phyloP scores from a whole-genome alignment of 35 echinoderm and acorn worm species.

The Amphiura filiformis region DNA sequence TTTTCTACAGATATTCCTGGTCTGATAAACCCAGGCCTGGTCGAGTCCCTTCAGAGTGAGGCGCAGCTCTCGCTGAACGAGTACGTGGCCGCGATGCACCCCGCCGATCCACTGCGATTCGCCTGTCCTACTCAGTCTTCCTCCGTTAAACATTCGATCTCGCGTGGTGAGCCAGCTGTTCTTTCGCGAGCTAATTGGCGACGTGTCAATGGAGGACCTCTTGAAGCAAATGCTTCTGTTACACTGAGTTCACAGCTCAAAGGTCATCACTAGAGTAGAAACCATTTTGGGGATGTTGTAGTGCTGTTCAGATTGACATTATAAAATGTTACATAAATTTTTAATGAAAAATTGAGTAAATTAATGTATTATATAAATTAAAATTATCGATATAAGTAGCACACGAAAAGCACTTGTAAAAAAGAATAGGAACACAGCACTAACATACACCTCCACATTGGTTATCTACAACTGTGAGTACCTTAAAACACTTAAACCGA shows the following conservation, averaged over 20 bases:
- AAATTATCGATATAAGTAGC: neutral
- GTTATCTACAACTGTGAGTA: neutral
- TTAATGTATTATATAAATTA: neutral
- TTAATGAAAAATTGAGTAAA: neutral
- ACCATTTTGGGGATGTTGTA: neutral
- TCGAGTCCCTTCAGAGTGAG: constrained; percentile 87
- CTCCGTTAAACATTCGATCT: constrained; percentile 87
- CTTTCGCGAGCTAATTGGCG: constrained; percentile 94
- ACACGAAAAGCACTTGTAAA: neutral
- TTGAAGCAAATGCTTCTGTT: constrained; percentile 72
- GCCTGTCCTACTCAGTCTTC: constrained; percentile 96
- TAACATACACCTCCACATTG: neutral
- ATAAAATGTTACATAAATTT: neutral
- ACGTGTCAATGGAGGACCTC: constrained; percentile 86
- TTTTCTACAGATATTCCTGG: constrained; percentile 79
- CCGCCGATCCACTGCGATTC: constrained; percentile 87
- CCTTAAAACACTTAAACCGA: neutral
- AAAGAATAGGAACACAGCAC: no score
- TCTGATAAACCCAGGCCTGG: constrained; percentile 66
- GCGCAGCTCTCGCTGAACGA: constrained; percentile 85
- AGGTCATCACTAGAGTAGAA: neutral
- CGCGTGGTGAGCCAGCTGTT: constrained; percentile 93
- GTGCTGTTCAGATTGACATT: neutral
- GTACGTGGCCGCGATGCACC: constrained; percentile 93
- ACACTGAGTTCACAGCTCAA: constrained; percentile 1